A percentile compares a stretch with the other conserved stretches of the same genome.
Evolutionary conservation across 2,113 vertebrate species (phyloP).

Genomic region (Myotis lucifugus): DNA sequence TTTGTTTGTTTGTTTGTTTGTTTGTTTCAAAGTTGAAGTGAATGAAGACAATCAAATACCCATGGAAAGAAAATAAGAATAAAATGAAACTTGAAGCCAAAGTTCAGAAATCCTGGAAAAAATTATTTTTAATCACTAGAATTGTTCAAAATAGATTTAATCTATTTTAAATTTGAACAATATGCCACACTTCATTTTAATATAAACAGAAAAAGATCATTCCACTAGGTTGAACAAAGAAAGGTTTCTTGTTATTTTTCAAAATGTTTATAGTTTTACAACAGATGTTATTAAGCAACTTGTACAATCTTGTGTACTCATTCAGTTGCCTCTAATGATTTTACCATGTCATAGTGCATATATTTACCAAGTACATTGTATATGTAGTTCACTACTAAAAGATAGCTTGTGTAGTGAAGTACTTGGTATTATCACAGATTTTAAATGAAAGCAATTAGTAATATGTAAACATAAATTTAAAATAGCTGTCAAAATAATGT

Average conservation of each 20-base stretch:
- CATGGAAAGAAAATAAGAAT: neutral
- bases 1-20: neutral
- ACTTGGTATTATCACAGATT: neutral
- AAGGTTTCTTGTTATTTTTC: constrained; percentile 49
- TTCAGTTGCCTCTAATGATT: constrained; percentile 36
- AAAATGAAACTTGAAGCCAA: neutral
- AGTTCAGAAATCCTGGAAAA: constrained; percentile 9
- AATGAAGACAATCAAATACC: neutral
- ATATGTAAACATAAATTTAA: constrained; percentile 49
- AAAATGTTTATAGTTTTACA: neutral
- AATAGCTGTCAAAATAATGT: constrained; percentile 42
- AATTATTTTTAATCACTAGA: constrained; percentile 9
- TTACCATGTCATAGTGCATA: neutral
- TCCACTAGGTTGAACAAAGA: constrained; percentile 16
- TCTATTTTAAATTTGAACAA: constrained; percentile 50
- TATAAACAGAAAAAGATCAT: constrained; percentile 31
- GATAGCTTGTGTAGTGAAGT: constrained; percentile 9
- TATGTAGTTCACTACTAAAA: neutral
- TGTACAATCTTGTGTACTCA: constrained; percentile 1
- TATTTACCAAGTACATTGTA: neutral
- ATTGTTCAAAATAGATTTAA: constrained; percentile 45
- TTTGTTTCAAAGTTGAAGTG: constrained; percentile 40
- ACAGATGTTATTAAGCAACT: constrained; percentile 40
- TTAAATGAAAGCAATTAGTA: constrained; percentile 46
- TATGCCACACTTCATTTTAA: constrained; percentile 50